Base-by-base conservation (phyloP, 1,140 invertebrate genomes). In the Drosophila tsacasi region DNA sequence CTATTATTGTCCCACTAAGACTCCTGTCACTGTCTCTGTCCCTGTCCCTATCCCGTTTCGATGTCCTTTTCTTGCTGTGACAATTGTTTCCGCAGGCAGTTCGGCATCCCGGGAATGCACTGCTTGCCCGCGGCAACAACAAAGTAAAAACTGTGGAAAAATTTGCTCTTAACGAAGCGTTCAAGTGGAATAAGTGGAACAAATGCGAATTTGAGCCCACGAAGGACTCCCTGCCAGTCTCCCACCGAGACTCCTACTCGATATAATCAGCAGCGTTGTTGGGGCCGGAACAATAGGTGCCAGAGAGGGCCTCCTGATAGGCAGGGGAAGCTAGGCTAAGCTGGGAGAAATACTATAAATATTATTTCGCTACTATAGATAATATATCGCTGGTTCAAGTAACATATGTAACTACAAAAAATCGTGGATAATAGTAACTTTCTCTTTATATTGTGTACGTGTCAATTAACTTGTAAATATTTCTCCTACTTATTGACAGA, bases 151-250 rank as follows among this genome's bases (percentile, higher is more conserved):
- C 63, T 64, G 67, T 78, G 68, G 68, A 75, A 63, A 83, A 83
- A 65, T 83, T 83, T 83, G 81, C 76, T 83, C 81, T 83, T 79
- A 83, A 79, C 81, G 81, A 83, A 83, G 81, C 81, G 81, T 83
- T 83, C 76, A 83, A 83, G 81, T 79, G 81, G 81, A 83, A 83
- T 83, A 83, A 83, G 81, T 83, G 81, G 81, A 83, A 76, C 81
- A 83, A 83, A 83, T 83, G 76, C 80, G 62, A 82, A 60, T 47
- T 72, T 65, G 67, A 64, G 66, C 59, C 74, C 59, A 27, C 30
- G 15, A n/a, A 19, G 63, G 47, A 57, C 54, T 4, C 35, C 21
- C 54, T 4, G 21, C 17, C 21, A 17, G 32, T 5, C 32, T 2
- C 9, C 19, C 13, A 15, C 30, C 6, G 5, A 2, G 21, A 17